A percentile compares a stretch with the other conserved stretches of the same genome.
phyloP scores from a whole-genome alignment of 1,140 invertebrate species.

The Pentalonia nigronervosa region DNA sequence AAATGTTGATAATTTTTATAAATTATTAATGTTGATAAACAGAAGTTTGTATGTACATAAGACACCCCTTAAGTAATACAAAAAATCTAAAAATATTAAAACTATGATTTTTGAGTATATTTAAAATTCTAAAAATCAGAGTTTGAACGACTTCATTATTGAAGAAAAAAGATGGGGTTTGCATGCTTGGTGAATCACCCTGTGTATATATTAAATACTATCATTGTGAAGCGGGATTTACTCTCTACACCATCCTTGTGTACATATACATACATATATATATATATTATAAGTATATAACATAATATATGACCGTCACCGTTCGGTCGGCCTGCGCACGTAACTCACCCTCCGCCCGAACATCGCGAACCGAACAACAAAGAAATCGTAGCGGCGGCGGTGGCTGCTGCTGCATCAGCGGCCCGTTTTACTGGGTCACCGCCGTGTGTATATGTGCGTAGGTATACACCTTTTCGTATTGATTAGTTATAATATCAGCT shows the following conservation, averaged over 20 bases:
- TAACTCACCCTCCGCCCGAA: not conserved
- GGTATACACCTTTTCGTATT: not conserved
- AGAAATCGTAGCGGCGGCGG: not conserved
- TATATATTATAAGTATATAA: too few species aligned
- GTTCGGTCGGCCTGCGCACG: conserved; percentile 5
- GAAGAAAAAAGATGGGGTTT: too few species aligned
- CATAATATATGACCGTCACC: not conserved
- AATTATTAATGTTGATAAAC: too few species aligned
- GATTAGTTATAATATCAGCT: not conserved
- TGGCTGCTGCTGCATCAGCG: not conserved
- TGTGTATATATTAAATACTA: not conserved
- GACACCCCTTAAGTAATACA: too few species aligned
- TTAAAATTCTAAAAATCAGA: too few species aligned
- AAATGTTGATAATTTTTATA: too few species aligned
- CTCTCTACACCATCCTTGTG: not conserved
- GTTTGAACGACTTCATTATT: too few species aligned
- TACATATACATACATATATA: not conserved
- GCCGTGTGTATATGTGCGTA: not conserved
- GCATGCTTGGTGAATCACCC: too few species aligned
- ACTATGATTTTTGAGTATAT: too few species aligned
- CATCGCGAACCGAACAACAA: not conserved
- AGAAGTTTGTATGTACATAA: too few species aligned
- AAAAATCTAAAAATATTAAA: too few species aligned
- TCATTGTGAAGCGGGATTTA: not conserved
- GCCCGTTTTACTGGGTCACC: not conserved